phyloP scores from a whole-genome alignment of 2,888 invertebrate genomes.

The Coenonympha arcania region DNA sequence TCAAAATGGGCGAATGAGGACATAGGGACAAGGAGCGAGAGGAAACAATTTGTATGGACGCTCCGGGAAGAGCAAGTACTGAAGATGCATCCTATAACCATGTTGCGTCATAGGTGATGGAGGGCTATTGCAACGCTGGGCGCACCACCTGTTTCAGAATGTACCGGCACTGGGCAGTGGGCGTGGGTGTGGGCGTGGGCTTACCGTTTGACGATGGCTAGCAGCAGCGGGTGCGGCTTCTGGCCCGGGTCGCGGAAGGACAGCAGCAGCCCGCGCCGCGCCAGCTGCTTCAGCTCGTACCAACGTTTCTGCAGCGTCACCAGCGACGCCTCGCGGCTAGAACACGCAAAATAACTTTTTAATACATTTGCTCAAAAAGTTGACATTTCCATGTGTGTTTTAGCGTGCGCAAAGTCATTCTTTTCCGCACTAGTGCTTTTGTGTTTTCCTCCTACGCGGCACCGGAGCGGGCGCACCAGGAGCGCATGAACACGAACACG shows the following conservation, averaged over 20 bases:
- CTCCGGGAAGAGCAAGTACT: too few species aligned
- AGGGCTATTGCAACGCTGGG: neutral
- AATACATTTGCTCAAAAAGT: neutral
- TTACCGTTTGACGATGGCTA: constrained; percentile 1
- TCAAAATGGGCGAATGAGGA: too few species aligned
- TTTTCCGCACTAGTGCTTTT: neutral
- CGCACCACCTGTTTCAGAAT: neutral
- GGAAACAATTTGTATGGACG: too few species aligned
- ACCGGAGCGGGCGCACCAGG: too few species aligned
- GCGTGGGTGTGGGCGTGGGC: too few species aligned
- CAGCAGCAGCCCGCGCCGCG: neutral
- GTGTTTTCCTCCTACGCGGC: too few species aligned
- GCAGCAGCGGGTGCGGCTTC: constrained; percentile 1
- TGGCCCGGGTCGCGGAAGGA: neutral
- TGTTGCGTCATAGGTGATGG: too few species aligned
- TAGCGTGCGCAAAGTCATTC: neutral
- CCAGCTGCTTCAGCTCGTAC: constrained; percentile 3
- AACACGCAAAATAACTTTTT: neutral
- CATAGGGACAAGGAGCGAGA: too few species aligned
- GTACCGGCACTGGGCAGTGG: constrained; percentile 12
- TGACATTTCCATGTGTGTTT: neutral
- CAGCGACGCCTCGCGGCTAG: neutral
- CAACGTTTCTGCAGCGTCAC: constrained; percentile 11
- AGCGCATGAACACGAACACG: too few species aligned
- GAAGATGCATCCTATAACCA: too few species aligned